These are phyloP conservation scores for Gallinago undulata DNA, from an alignment of 2,113 vertebrate species.

Conservation along the genomic window DNA sequence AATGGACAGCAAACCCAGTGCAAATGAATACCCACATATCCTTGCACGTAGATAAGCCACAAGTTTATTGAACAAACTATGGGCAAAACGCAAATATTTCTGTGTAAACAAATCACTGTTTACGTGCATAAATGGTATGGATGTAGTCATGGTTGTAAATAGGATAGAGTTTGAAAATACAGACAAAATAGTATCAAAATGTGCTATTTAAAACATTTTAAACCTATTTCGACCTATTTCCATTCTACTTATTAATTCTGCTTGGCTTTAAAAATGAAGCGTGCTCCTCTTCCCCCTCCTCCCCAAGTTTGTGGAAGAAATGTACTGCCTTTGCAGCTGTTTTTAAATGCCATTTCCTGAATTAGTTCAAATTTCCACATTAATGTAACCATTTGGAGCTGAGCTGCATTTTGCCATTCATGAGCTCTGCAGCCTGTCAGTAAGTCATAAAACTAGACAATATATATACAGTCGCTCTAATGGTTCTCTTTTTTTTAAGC, in stretches of 20 bases:
- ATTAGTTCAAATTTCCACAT: neutral
- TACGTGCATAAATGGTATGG: neutral
- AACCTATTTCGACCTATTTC: neutral
- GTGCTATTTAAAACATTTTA: neutral
- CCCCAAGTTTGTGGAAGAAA: neutral
- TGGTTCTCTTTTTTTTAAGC: neutral
- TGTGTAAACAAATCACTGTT: neutral
- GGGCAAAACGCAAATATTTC: neutral
- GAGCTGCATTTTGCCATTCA: neutral
- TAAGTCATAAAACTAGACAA: neutral
- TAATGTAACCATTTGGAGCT: neutral
- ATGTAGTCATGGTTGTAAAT: rapidly evolving
- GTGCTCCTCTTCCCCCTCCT: neutral
- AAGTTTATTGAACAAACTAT: neutral
- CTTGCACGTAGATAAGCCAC: neutral
- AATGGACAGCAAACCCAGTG: neutral
- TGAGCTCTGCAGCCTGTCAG: slow-evolving; percentile 15
- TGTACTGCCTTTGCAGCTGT: neutral
- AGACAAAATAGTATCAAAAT: neutral
- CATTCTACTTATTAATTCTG: neutral
- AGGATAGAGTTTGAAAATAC: neutral
- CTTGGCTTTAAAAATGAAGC: neutral
- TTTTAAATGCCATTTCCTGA: neutral
- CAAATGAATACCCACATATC: neutral
- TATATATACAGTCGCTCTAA: neutral